phyloP scores from a whole-genome alignment of 2,888 invertebrate species.

The Drosophila pseudotalamancana region DNA sequence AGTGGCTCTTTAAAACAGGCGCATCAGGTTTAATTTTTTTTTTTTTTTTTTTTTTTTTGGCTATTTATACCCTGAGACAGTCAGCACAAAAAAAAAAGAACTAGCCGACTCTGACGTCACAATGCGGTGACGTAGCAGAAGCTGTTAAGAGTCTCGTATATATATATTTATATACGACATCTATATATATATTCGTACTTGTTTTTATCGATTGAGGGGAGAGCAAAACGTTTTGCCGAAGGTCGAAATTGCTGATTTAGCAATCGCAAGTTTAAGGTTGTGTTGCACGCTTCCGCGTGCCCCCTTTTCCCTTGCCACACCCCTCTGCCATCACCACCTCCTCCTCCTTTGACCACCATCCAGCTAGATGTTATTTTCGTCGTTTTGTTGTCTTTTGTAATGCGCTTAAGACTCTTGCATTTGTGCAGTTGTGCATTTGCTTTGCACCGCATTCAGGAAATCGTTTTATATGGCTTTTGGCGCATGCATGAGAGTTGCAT shows the following conservation, averaged over 20 bases:
- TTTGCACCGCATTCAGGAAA: conserved; percentile 56
- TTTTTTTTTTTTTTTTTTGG: conserved; percentile 16
- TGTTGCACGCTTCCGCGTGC: conserved; percentile 39
- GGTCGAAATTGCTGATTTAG: conserved; percentile 49
- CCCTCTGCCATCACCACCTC: too few relatives aligned
- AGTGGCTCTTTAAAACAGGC: conserved; percentile 14
- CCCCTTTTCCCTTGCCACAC: neutral
- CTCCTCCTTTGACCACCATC: neutral
- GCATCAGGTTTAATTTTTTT: conserved; percentile 37
- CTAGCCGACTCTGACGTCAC: conserved; percentile 37
- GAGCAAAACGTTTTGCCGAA: conserved; percentile 25
- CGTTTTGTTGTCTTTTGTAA: conserved; percentile 32
- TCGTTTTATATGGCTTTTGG: conserved; percentile 67
- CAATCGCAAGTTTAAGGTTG: conserved; percentile 55
- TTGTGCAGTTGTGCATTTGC: too few relatives aligned
- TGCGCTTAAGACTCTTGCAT: conserved; percentile 53
- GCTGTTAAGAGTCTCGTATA: neutral
- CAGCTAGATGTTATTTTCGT: conserved; percentile 49
- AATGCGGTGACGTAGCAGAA: conserved; percentile 27
- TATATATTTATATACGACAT: neutral
- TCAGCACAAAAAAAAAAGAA: conserved; percentile 13
- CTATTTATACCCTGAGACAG: conserved; percentile 30
- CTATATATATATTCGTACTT: conserved; percentile 6
- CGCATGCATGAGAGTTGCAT: conserved; percentile 60
- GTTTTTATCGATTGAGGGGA: conserved; percentile 35